These are phyloP conservation scores for Sesamia nonagrioides DNA, from an alignment of 1,140 invertebrate species.

Conservation along the genomic window DNA sequence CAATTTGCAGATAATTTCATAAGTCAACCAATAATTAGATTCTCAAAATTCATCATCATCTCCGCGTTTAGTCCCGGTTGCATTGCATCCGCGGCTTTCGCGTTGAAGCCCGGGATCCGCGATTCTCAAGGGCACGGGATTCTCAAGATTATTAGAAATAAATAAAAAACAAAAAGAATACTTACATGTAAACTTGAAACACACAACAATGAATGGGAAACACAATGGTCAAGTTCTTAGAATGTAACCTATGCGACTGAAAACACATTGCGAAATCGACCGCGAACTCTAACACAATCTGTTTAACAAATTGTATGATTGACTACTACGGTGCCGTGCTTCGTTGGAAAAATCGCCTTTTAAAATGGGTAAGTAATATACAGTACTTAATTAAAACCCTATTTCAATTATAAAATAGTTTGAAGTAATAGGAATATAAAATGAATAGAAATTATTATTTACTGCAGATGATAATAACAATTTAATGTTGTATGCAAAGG, in stretches of 20 bases:
- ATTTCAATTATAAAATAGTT: too few species aligned
- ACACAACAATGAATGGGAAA: conserved; percentile 22
- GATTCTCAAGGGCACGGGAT: too few species aligned
- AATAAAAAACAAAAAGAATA: background rate
- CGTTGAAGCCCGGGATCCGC: too few species aligned
- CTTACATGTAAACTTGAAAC: conserved; percentile 4
- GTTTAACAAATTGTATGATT: conserved; percentile 38
- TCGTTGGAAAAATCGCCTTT: background rate
- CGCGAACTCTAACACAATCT: conserved; percentile 4
- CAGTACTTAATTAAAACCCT: background rate
- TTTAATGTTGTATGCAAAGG: too few species aligned
- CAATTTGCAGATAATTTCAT: too few species aligned
- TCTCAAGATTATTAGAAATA: background rate
- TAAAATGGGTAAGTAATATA: conserved; percentile 22
- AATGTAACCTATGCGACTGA: conserved; percentile 40
- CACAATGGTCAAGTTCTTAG: conserved; percentile 42
- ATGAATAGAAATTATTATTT: too few species aligned
- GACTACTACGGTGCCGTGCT: conserved; percentile 23
- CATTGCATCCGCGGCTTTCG: too few species aligned
- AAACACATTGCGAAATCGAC: conserved; percentile 27
- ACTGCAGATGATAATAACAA: too few species aligned
- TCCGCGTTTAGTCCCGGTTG: too few species aligned
- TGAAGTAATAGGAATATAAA: too few species aligned
- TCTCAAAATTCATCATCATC: too few species aligned
- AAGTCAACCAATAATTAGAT: too few species aligned